Evolutionary conservation across 1,140 invertebrate genomes (phyloP), one percentile per base, ranked within the genome.

Genomic region (Drosophila busckii): DNA sequence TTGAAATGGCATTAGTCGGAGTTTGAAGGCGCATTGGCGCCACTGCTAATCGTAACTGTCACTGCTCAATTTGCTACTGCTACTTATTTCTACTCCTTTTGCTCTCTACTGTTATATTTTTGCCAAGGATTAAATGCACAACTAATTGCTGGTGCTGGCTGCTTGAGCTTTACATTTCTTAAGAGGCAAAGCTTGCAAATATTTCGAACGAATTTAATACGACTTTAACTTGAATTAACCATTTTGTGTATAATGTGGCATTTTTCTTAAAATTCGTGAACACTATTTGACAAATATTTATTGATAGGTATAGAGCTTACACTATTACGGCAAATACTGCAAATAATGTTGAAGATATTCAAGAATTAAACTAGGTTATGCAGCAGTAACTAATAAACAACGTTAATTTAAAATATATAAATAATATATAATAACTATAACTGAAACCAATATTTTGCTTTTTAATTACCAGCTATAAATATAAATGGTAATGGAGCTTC

Each of bases 121-220:
- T 45, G 17, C 48, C 52, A 28, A 31, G 60, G 68, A 70, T 70
- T 70, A 70, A 48, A 29, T 42, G 46, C 37, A 22, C 59, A 65
- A 59, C 66, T 69, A 63, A 69, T 69, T 63, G 66, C n/a, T 68
- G 66, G 44, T 20, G 49, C 26, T 41, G 26, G 29, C 46, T 54
- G 54, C 54, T 22, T 64, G 64, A 64, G 22, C 32, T 29, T 15
- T 10, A 42, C 34, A 46, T 45, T 29, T 45, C 32, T 29, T n/a
- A 34, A 10, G 35, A n/a, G n/a, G n/a, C n/a, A n/a, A n/a, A n/a
- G n/a, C 23, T 29, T 52, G 41, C 45, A 65, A 46, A 49, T 61
- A 61, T 66, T 61, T 65, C 19, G 46, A 25, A 37, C 35, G 31
- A 45, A 71, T 54, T n/a, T n/a, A n/a, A n/a, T n/a, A n/a, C n/a